Evolutionary conservation across 30 jellyfish, hydroid and myxozoan species (phyloP).

Genomic region (Hydractinia echinata): DNA sequence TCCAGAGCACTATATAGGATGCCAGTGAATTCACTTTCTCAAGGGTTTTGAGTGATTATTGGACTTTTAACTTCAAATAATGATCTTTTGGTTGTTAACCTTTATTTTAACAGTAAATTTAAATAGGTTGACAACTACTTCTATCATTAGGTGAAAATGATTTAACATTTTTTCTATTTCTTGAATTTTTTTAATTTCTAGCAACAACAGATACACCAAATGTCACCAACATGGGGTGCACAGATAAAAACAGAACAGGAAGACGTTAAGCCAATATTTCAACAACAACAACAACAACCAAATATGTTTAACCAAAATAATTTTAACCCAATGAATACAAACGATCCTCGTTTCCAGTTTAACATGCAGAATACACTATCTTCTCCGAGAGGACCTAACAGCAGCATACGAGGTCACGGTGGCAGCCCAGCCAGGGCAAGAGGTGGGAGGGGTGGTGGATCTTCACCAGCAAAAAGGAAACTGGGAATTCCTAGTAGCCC

Average conservation of each 20-base stretch:
- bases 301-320: background rate
- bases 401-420: conserved; percentile 13
- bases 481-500: conserved; percentile 25
- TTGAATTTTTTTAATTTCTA: background rate
- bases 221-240: background rate
- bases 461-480: conserved; percentile 22
- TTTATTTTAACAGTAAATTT: too few species aligned
- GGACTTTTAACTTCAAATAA: too few species aligned
- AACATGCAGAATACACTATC: conserved; percentile 8
- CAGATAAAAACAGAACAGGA: background rate
- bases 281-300: conserved; percentile 6
- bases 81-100: too few species aligned
- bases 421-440: conserved; percentile 8
- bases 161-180: background rate
- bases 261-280: background rate
- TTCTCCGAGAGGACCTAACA: background rate
- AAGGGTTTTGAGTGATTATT: too few species aligned
- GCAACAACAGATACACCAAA: background rate
- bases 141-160: too few species aligned
- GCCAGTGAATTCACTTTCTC: too few species aligned
- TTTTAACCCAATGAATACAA: background rate
- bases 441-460: conserved; percentile 9
- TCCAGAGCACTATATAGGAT: too few species aligned
- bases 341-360: background rate
- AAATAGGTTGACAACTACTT: too few species aligned